Evolutionary conservation across 2,797 vertebrate genomes (phyloP), one percentile per base, ranked within the genome.

Genomic region (Emydoidea blandingii): DNA sequence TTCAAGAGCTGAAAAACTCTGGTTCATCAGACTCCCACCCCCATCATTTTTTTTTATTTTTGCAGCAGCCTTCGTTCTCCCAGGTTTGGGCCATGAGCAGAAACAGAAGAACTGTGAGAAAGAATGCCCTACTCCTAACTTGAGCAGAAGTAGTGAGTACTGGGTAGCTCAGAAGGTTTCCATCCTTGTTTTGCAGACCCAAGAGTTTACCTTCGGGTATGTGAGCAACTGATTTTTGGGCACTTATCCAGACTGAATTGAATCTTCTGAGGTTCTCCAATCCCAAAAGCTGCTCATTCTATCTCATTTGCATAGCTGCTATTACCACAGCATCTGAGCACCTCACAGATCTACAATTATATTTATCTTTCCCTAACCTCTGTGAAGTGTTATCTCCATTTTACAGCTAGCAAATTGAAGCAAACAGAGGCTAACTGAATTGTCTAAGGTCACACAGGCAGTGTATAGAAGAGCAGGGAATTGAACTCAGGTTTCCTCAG

Each of bases 121-220:
- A 97, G 86, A 97, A 53, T 96, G 96, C 96, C 96, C 96, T 3
- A 94, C 74, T 92, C 68, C 96, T 68, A 96, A 97, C 96, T 95
- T 97, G 96, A 87, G 27, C 87, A 92, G 92, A 89, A 91, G 5
- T 37, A 68, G 41, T 5, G 85, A 96, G 95, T 37, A 41, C 65
- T 21, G 37, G n/a, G n/a, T 27, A 72, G 94, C 91, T 91, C 95
- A 4, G 8, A 4, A 96, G 94, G 96, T 96, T 97, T 4, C 96
- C 97, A 97, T 96, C 96, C 96, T 97, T 97, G 96, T 97, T 97
- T 97, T 97, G 95, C 96, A 97, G 96, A 95, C 18, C 65, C 9
- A 21, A 72, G 65, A 23, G 96, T 96, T 87, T 94, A 50, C 94
- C 90, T 14, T 31, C 50, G 92, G 44, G 94, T 97, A 95, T 96